A percentile compares a stretch with the other conserved stretches of the same genome.
Evolutionary conservation across 2,888 invertebrate species (phyloP).

Genomic region (Agriopis aurantiaria): DNA sequence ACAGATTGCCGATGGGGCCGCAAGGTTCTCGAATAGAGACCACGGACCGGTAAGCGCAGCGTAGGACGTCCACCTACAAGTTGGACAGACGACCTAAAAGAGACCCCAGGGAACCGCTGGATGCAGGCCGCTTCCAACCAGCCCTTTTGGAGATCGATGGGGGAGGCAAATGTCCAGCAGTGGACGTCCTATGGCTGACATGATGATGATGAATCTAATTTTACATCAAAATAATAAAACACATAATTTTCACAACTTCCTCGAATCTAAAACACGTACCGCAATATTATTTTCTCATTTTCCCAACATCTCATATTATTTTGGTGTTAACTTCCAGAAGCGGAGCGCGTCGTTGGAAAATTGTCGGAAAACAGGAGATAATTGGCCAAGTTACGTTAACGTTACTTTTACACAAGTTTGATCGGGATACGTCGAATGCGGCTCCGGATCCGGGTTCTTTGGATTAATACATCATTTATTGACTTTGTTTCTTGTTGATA

Average conservation of each 20-base stretch:
- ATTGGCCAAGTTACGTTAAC: slow-evolving; percentile 24
- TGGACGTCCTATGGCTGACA: no score
- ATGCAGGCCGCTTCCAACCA: no score
- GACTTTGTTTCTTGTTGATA: slow-evolving; percentile 7
- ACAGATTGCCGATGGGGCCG: no score
- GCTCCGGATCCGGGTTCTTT: background rate
- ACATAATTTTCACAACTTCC: background rate
- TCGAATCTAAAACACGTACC: background rate
- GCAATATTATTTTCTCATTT: slow-evolving; percentile 13
- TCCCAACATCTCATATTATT: slow-evolving; percentile 5
- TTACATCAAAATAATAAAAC: background rate
- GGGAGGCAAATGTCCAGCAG: no score
- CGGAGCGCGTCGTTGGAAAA: slow-evolving; percentile 9
- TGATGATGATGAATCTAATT: no score
- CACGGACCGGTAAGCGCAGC: no score
- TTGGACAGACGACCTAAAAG: no score
- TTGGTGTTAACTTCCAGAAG: background rate
- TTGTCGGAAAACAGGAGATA: slow-evolving; percentile 27
- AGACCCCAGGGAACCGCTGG: no score
- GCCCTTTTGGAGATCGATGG: no score
- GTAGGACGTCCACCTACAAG: no score
- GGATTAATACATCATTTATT: slow-evolving; percentile 7
- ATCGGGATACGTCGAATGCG: slow-evolving; percentile 1
- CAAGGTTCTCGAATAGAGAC: no score
- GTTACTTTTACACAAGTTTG: slow-evolving; percentile 13